Base-by-base conservation (phyloP, 1,140 invertebrate species). In the Penaeus vannamei region DNA sequence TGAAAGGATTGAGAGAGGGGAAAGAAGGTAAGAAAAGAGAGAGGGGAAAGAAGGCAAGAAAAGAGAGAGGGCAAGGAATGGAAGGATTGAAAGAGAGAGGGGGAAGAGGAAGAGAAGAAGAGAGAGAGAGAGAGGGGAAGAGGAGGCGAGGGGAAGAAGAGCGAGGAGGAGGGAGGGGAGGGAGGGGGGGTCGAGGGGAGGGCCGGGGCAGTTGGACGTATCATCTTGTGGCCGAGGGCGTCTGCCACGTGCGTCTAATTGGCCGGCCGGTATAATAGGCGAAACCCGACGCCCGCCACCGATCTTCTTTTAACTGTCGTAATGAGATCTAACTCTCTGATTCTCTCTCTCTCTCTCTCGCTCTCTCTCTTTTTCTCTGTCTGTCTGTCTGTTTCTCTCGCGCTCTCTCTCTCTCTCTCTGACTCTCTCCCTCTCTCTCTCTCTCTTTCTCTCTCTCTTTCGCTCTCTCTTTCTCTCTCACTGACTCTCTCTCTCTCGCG, bases 201-300 rank as follows among this genome's bases (percentile, higher is more conserved):
- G 32, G 69, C 19, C 62, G 84, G 69, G 42, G 20, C 61, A 42
- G 66, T 46, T 59, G 85, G 85, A 87, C 79, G 85, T 87, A 87
- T 82, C 85, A 87, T 82, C 85, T 87, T 87, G 72, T 29, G 29
- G 77, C 85, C 77, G 23, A n/a, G 14, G 85, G 85, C 85, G 42
- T 60, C 69, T 36, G 66, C 85, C 85, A 64, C 61, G 77, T 61
- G 85, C 85, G 60, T 87, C 85, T 87, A 87, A 87, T 87, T 87
- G 85, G 85, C 79, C 29, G 29, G n/a, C 77, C 61, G 23, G 17
- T 61, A 86, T 86, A 86, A 86, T 86, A 86, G 77, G 85, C 85
- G 85, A 61, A 86, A 86, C 61, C 32, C 61, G 85, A 86, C 61
- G 72, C 69, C 76, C 53, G 23, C 42, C 85, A 29, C 85, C 85